phyloP scores from a whole-genome alignment of 2,888 invertebrate species.

The Diloba caeruleocephala region DNA sequence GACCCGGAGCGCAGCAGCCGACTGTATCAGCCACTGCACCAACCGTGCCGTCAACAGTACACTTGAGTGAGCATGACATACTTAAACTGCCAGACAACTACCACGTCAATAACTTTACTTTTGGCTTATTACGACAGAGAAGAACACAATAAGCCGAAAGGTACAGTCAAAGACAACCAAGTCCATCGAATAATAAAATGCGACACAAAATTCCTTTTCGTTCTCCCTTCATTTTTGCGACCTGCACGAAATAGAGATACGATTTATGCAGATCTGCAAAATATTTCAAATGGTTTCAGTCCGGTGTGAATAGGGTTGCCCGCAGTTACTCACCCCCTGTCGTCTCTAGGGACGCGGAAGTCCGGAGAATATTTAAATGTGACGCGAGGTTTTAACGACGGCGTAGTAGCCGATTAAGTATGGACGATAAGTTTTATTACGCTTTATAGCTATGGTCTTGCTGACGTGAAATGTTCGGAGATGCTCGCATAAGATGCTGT shows the following conservation, averaged over 20 bases:
- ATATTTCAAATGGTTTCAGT: conserved; percentile 39
- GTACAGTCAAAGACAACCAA: not conserved
- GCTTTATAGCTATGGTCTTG: conserved; percentile 3
- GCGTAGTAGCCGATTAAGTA: conserved; percentile 11
- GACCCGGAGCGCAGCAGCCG: too few relatives aligned
- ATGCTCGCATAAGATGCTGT: too few relatives aligned
- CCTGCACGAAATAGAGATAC: conserved; percentile 36
- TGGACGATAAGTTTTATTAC: conserved; percentile 20
- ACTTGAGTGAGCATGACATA: too few relatives aligned
- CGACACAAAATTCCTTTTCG: conserved; percentile 4
- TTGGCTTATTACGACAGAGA: too few relatives aligned
- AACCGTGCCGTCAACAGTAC: too few relatives aligned
- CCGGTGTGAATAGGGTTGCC: conserved; percentile 17
- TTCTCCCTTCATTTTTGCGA: conserved; percentile 2
- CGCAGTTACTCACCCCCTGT: not conserved
- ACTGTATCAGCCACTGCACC: too few relatives aligned
- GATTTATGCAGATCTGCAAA: conserved; percentile 44
- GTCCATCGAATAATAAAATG: conserved; percentile 13
- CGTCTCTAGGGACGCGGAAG: not conserved
- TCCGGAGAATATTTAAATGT: conserved; percentile 3
- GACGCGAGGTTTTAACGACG: conserved; percentile 9
- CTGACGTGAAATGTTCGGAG: conserved; percentile 5
- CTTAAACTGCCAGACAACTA: too few relatives aligned
- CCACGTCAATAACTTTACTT: too few relatives aligned
- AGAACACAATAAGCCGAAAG: too few relatives aligned